Base-by-base conservation (phyloP, 2,797 vertebrate species). In the Ptychadena robeensis region DNA sequence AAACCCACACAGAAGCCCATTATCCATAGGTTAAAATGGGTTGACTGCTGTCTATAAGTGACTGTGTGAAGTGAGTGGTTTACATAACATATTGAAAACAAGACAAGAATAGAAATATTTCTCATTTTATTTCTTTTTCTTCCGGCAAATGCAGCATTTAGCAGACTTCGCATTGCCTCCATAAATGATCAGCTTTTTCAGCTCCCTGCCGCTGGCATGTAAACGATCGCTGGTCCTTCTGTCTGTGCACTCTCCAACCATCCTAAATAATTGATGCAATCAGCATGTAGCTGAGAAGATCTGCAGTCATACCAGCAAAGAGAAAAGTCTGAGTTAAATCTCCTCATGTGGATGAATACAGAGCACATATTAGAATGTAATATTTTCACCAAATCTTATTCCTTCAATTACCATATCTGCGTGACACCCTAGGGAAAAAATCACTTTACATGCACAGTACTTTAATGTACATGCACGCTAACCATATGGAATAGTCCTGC, bases 181-280 rank as follows among this genome's bases (percentile, higher is more conserved):
- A 84, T 78, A 84, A 80, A 84, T 84, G 71, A 80, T 80, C 71
- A 38, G 44, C 25, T 74, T 75, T 75, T 31, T 59, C 37, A 31
- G 71, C 82, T 84, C 82, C 77, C 71, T 74, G 70, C 82, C 70
- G 70, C 72, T 84, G 77, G 82, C 75, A 84, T 84, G 65, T 80
- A 80, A 84, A 74, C 65, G 37, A 75, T 84, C 77, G 35, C 77
- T 53, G 37, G 82, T 80, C 77, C 71, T 75, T 64, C 71, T 80
- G 82, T 61, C 82, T 84, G 48, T 75, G 78, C 64, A 79, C 65
- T 69, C 74, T 80, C 70, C 77, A 80, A 69, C 77, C 74, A 67
- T 72, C 48, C 69, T 84, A 75, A 84, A 84, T 84, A 80, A 84
- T 84, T 84, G 71, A 84, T 84, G 70, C 11, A 64, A 28, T 37